Evolutionary conservation across 2,113 vertebrate species (phyloP), one percentile per base, ranked within the genome.

Genomic region (Chrysochloris asiatica): DNA sequence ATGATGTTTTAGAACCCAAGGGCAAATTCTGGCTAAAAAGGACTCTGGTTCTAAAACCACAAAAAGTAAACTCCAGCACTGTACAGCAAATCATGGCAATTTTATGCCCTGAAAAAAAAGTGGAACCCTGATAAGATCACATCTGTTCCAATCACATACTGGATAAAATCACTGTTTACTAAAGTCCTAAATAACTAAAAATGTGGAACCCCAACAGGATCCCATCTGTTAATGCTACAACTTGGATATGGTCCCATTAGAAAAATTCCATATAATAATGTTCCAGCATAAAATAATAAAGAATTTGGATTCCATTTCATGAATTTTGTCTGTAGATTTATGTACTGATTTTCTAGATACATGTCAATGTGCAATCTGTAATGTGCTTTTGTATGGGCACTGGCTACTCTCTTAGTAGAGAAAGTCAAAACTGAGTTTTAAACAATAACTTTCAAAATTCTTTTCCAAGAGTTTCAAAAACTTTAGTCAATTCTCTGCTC

Each of bases 171-270:
- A 98, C 98, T 98, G 98, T 98, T 98, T 98, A 98, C 98, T 98
- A 98, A 98, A 98, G 97, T 98, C 98, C 98, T 98, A 98, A 98
- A 98, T 98, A 98, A 98, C 98, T 97, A 98, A 98, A 98, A 98
- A 98, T 97, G 98, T 98, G 98, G 98, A 98, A 98, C 98, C 98
- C 98, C 98, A 98, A 98, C 98, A 98, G 97, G 98, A 98, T 97
- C 95, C 98, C 98, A 98, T 98, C 98, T 98, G 98, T 97, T 98
- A 97, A 96, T 95, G 96, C 90, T 96, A 97, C 95, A 95, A 97
- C 98, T 98, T 98, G 96, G 97, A 98, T 97, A 97, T 96, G 95
- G 94, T 97, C 97, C 97, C 96, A 98, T 98, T 97, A 98, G 94
- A 97, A 97, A 97, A 98, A 97, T 90, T 97, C 96, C 97, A 95